Evolutionary conservation across 2,888 invertebrate genomes (phyloP).

Genomic region (Andrena bucephala): DNA sequence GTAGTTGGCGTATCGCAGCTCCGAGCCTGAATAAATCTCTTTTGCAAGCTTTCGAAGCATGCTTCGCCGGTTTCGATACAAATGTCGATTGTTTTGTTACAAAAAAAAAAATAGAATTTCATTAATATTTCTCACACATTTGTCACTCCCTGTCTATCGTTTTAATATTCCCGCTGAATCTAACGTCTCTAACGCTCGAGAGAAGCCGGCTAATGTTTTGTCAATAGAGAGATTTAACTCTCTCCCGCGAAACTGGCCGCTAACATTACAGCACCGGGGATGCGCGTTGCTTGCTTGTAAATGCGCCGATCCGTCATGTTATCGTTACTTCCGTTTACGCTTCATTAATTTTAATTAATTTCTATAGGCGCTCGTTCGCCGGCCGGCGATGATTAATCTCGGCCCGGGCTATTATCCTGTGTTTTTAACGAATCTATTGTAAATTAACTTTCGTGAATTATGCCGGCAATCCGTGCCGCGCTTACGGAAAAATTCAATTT

Average conservation of each 20-base stretch:
- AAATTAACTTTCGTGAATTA: conserved; percentile 65
- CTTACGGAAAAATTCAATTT: conserved; percentile 22
- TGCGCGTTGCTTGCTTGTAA: conserved; percentile 32
- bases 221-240: conserved; percentile 66
- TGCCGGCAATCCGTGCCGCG: conserved; percentile 46
- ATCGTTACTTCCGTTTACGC: conserved; percentile 74
- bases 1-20: conserved; percentile 16
- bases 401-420: conserved; percentile 62
- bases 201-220: conserved; percentile 57
- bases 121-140: too few relatives aligned
- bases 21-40: not conserved
- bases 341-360: conserved; percentile 76
- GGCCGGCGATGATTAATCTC: conserved; percentile 63
- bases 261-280: not conserved
- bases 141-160: too few relatives aligned
- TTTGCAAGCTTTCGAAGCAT: too few relatives aligned
- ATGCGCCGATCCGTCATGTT: conserved; percentile 71
- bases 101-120: too few relatives aligned
- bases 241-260: conserved; percentile 34
- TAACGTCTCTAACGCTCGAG: not conserved
- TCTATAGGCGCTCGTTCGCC: conserved; percentile 61
- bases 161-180: too few relatives aligned
- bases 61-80: too few relatives aligned
- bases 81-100: too few relatives aligned
- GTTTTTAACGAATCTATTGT: conserved; percentile 69